Base-by-base conservation (phyloP, 1,140 invertebrate genomes). In the Megathymus violae region DNA sequence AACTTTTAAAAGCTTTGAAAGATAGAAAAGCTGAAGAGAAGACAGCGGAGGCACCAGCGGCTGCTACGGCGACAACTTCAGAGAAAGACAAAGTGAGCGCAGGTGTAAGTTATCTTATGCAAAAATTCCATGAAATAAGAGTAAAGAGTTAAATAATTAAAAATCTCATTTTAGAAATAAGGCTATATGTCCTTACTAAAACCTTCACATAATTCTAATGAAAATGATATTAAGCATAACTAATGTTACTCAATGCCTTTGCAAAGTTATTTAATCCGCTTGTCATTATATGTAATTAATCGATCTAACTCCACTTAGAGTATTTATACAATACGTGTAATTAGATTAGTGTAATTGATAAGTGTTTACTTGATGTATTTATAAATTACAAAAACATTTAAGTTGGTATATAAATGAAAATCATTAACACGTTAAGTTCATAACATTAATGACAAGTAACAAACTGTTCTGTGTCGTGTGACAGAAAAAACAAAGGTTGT, bases 1-100 rank as follows among this genome's bases (percentile, higher is more conserved):
- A 97, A 82, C 89, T 97, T 13, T 85, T 97, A 7, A 98, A 97
- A 88, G 96, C 97, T 4, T 79, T 97, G 19, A 97, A 97, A 82
- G 97, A 97, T 79, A 92, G 95, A 58, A 97, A 97, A 91, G 96
- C 96, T 6, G 96, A 97, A 88, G 96, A 97, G 71, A 96, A 95
- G 85, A 93, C 91, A 67, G 92, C 91, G 41, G 93, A 93, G 31
- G 92, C 94, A 62, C 94, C 95, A 67, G 93, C 95, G 65, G 93
- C 94, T 66, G 94, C 93, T 19, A 93, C 94, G 34, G 92, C 93
- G 38, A 80, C 88, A 0, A 92, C 93, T 9, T 92, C 93, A n/a
- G 94, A 94, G 63, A 93, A 93, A 69, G 93, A 94, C 67, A 94
- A 94, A 93, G 94, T 95, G 84, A 94, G 93, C 90, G 89, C 89